A percentile compares a stretch with the other conserved stretches of the same genome.
These are phyloP conservation scores for Rattus rattus DNA, from an alignment of 2,113 vertebrate species.

Conservation along the genomic window DNA sequence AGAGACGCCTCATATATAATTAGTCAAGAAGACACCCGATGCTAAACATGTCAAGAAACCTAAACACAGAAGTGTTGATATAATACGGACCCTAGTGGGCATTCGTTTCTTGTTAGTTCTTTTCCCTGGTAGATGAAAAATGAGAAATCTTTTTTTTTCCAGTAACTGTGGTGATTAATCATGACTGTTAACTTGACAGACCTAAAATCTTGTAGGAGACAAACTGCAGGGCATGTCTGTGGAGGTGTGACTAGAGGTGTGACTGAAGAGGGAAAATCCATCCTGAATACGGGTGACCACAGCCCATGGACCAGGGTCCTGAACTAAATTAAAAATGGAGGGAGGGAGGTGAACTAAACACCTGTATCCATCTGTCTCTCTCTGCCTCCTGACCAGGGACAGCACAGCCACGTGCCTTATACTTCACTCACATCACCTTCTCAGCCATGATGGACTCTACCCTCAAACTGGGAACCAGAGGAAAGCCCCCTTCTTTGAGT, in stretches of 20 bases:
- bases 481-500: not conserved
- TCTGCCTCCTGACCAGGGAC: not conserved
- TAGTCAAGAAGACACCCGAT: not conserved
- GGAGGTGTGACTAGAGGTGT: not conserved
- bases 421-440: not conserved
- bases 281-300: not conserved
- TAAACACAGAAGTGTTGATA: not conserved
- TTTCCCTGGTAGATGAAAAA: slow-evolving; percentile 4
- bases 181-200: not conserved
- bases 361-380: no score
- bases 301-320: no score
- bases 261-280: not conserved
- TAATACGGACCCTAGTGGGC: not conserved
- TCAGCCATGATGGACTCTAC: not conserved
- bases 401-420: not conserved
- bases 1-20: not conserved
- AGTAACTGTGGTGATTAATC: not conserved
- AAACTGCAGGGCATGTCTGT: not conserved
- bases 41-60: not conserved
- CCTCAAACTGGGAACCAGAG: not conserved
- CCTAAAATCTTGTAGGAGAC: not conserved
- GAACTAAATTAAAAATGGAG: not conserved
- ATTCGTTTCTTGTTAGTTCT: not conserved
- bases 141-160: not conserved
- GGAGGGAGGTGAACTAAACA: no score